Evolutionary conservation across 2,888 invertebrate species (phyloP).

Genomic region (Ecliptopera silaceata): DNA sequence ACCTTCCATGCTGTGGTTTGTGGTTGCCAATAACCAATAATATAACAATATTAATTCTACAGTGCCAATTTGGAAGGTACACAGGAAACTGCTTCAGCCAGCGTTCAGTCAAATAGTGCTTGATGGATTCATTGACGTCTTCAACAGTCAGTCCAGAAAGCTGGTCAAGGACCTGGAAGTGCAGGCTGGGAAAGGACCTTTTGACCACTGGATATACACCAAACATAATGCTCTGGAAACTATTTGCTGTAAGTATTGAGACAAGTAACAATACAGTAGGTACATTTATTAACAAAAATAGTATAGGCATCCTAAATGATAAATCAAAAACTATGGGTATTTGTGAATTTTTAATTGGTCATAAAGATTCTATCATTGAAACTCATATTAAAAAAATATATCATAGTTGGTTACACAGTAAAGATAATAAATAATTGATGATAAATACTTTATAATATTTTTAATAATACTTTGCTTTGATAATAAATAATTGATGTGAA

Average conservation of each 20-base stretch:
- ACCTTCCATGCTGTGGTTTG: no score
- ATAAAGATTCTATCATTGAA: no score
- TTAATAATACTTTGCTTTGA: no score
- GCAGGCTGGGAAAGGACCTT: conserved; percentile 53
- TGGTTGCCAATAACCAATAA: background rate
- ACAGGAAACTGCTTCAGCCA: conserved; percentile 59
- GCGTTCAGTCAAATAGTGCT: conserved; percentile 58
- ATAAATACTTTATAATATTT: no score
- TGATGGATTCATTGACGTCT: conserved; percentile 55
- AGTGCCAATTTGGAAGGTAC: conserved; percentile 61
- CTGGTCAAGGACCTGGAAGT: conserved; percentile 48
- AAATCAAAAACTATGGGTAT: no score
- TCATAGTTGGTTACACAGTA: no score
- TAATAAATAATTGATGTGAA: no score
- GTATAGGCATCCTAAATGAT: no score
- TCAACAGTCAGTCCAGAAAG: conserved; percentile 56
- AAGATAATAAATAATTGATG: no score
- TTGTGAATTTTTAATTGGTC: no score
- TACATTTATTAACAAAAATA: no score
- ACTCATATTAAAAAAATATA: no score
- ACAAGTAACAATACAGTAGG: background rate
- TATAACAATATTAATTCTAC: background rate
- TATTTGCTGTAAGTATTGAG: conserved; percentile 60
- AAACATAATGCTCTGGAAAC: conserved; percentile 64
- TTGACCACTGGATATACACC: conserved; percentile 65